These are phyloP conservation scores for Carduelis carduelis DNA, from an alignment of 2,797 vertebrate species.

Conservation along the genomic window DNA sequence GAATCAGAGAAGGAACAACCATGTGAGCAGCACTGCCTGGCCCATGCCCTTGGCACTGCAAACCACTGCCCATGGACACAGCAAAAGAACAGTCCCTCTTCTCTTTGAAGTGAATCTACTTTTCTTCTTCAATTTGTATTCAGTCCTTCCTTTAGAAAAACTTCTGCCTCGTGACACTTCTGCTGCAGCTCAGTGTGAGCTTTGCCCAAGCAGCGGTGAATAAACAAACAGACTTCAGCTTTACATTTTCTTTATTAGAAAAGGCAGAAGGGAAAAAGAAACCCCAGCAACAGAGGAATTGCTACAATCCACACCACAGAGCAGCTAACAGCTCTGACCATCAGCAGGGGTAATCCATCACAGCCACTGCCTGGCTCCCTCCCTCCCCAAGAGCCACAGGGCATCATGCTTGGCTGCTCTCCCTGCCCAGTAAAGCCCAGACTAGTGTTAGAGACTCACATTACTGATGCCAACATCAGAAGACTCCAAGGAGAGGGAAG, in stretches of 20 bases:
- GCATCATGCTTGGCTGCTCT: background rate
- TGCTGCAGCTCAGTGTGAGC: background rate
- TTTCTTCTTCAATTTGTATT: background rate
- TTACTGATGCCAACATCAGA: slow-evolving; percentile 30
- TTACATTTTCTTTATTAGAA: background rate
- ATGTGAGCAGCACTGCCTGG: background rate
- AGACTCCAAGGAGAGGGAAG: slow-evolving; percentile 1
- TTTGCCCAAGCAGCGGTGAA: background rate
- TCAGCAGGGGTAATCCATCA: background rate
- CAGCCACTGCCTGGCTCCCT: background rate
- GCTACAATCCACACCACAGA: background rate
- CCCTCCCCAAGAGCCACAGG: background rate
- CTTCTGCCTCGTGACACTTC: background rate
- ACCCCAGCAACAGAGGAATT: background rate
- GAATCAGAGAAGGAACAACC: background rate
- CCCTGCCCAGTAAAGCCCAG: background rate
- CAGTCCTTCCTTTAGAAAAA: background rate
- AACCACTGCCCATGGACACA: background rate
- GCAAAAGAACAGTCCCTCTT: background rate
- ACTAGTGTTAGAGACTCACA: background rate
- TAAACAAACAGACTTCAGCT: background rate
- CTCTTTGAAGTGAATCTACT: background rate
- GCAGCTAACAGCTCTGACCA: background rate
- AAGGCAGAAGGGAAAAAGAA: background rate
- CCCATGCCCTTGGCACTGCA: background rate